Base-by-base conservation (phyloP, 2,113 vertebrate genomes). In the Lycocorax pyrrhopterus region DNA sequence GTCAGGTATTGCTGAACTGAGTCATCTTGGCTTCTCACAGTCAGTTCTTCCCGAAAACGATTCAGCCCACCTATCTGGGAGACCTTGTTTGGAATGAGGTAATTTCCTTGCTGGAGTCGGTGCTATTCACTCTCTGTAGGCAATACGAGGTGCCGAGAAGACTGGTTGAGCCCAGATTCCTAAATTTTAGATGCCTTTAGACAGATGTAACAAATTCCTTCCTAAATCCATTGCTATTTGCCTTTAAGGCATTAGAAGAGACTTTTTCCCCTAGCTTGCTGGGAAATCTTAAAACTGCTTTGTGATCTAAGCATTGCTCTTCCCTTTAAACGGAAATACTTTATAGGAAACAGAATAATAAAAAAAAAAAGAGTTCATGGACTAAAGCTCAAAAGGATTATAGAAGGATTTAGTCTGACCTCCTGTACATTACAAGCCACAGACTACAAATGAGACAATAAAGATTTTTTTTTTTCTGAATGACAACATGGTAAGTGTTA, bases 101-200 rank as follows among this genome's bases (percentile, higher is more conserved):
- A 27, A 92, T 89, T 84, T 94, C 90, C 68, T 58, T 46, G 33
- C 64, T 74, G 80, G 47, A 10, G 3, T 68, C 0, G 0, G 23
- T 44, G 51, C 51, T 74, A 13, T 53, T 94, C 4, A 3, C n/a
- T 88, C 39, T 59, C n/a, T n/a, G 16, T 18, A 22, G 55, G 51
- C 35, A 75, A n/a, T 67, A 16, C 0, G 0, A 84, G 43, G 63
- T 88, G 64, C 33, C 68, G 84, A 67, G 44, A 30, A 59, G 83
- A 67, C 47, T 63, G 63, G 51, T 88, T 86, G 90, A 86, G 68
- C 59, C 72, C 59, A 90, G 68, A 92, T 78, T 88, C 83, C 92
- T 83, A 86, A 77, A 86, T 86, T 94, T 91, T 47, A 90, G 43
- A 76, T 92, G 73, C 68, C 43, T 90, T 63, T 63, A 86, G 25